phyloP scores from a whole-genome alignment of 2,797 vertebrate species.

The Arrhamphus sclerolepis region DNA sequence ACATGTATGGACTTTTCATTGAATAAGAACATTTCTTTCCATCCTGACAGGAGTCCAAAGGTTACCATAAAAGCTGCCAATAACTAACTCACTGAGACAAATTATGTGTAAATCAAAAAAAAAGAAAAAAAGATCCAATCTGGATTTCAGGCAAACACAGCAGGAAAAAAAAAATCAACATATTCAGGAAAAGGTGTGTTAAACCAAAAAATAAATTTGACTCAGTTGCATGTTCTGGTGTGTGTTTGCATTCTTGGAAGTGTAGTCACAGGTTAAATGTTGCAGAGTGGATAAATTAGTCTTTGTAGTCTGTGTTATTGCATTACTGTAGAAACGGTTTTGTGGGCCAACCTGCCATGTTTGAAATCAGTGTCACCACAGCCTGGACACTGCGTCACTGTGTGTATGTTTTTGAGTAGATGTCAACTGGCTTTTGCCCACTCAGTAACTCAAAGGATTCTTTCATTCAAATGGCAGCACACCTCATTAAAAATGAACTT shows the following conservation, averaged over 20 bases:
- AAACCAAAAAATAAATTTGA: conserved; percentile 15
- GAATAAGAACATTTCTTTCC: too few relatives aligned
- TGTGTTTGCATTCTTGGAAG: conserved; percentile 3
- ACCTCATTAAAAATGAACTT: conserved; percentile 20
- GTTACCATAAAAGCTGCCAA: conserved; percentile 25
- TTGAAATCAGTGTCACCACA: conserved; percentile 35
- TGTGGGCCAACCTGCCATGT: conserved; percentile 11
- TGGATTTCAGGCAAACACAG: background rate
- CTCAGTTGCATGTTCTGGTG: conserved; percentile 2
- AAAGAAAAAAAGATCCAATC: conserved; percentile 9
- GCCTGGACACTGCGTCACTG: conserved; percentile 6
- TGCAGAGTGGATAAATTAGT: conserved; percentile 18
- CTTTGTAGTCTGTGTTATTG: conserved; percentile 40
- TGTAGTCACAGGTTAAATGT: conserved; percentile 20
- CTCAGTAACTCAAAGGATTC: conserved; percentile 13
- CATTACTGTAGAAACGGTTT: conserved; percentile 20
- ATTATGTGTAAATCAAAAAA: conserved; percentile 26
- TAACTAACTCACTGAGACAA: conserved; percentile 25
- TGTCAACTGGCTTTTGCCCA: conserved; percentile 21
- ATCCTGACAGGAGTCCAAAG: conserved; percentile 1
- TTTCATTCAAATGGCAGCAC: conserved; percentile 27
- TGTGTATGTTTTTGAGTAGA: conserved; percentile 14
- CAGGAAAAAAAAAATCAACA: conserved; percentile 5
- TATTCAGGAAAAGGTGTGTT: background rate
- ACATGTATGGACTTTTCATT: too few relatives aligned